A percentile compares a stretch with the other conserved stretches of the same genome.
These are phyloP conservation scores for Himalopsyche phryganea DNA, from an alignment of 1,140 invertebrate genomes.

Conservation along the genomic window DNA sequence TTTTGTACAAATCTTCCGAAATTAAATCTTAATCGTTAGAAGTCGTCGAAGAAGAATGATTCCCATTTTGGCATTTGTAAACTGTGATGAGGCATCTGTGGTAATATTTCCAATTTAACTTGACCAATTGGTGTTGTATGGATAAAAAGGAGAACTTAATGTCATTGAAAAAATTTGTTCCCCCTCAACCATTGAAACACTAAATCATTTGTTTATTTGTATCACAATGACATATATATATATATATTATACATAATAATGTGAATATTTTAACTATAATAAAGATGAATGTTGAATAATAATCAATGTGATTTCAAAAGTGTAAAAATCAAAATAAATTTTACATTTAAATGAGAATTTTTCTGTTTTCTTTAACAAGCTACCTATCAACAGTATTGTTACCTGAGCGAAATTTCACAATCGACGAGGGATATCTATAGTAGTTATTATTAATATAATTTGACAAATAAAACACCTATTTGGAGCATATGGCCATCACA, in stretches of 20 bases:
- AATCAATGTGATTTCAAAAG: conserved; percentile 55
- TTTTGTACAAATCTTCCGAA: no score
- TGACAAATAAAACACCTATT: no score
- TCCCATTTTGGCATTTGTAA: background rate
- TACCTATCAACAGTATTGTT: no score
- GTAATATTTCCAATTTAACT: conserved; percentile 33
- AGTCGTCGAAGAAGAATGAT: background rate
- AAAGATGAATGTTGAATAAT: conserved; percentile 54
- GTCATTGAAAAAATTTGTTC: conserved; percentile 10
- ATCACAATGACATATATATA: conserved; percentile 7
- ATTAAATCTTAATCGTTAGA: background rate
- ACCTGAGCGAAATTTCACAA: no score
- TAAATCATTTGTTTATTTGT: conserved; percentile 25
- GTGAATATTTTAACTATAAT: conserved; percentile 56
- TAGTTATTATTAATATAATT: no score
- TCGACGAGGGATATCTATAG: no score
- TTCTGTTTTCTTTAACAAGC: no score
- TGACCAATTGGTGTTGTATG: conserved; percentile 35
- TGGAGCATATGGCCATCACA: no score
- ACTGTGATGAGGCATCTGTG: conserved; percentile 32
- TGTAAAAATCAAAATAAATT: conserved; percentile 55
- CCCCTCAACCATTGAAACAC: conserved; percentile 17
- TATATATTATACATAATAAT: conserved; percentile 38
- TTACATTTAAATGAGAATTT: conserved; percentile 44
- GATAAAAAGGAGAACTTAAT: conserved; percentile 26